Conservation (phyloP, 2,888 invertebrate genomes). For the Idaea dimidiata region DNA sequence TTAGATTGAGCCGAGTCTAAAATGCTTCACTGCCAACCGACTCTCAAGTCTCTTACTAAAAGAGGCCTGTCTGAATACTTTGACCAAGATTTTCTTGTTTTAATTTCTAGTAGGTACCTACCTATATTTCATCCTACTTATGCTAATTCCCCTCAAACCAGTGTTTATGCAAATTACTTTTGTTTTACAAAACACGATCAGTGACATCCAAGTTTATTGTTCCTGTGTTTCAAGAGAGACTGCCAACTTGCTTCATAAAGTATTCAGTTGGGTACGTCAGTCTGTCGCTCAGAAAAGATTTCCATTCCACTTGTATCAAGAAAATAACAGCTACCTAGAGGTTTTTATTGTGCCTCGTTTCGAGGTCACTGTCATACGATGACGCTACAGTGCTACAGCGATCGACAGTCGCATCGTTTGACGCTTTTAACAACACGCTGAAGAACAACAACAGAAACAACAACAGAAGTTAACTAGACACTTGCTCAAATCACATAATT, state of each 20-base stretch:
- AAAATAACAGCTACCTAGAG: neutral
- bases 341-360: neutral
- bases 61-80: too few species aligned
- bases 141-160: conserved; percentile 13
- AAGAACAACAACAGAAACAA: too few species aligned
- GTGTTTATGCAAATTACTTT: conserved; percentile 24
- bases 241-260: conserved; percentile 20
- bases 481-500: too few species aligned
- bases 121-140: conserved; percentile 13
- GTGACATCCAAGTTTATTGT: conserved; percentile 29
- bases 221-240: conserved; percentile 24
- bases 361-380: neutral
- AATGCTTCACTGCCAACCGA: too few species aligned
- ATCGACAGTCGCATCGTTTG: neutral
- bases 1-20: too few species aligned
- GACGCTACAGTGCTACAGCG: neutral
- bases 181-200: conserved; percentile 30
- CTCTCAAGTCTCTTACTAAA: too few species aligned
- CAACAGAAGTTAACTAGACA: too few species aligned
- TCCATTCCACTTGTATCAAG: conserved; percentile 1
- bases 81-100: neutral
- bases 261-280: conserved; percentile 20
- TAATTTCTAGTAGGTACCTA: neutral
- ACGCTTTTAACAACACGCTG: too few species aligned
- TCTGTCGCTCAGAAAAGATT: conserved; percentile 1